Evolutionary conservation across 2,113 vertebrate genomes (phyloP).

Genomic region (Albula goreensis): DNA sequence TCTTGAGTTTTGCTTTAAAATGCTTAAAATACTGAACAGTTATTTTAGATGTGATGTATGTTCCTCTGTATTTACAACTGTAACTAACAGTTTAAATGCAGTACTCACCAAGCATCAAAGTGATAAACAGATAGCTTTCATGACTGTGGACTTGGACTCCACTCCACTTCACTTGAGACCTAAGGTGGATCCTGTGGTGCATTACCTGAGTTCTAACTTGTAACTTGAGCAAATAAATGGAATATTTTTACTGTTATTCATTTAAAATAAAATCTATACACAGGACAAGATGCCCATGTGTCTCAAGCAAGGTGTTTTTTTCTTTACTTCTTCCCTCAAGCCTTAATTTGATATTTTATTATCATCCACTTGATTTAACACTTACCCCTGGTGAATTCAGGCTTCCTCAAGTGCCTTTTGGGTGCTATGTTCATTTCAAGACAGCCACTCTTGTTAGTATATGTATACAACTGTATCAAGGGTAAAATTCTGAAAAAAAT

Average conservation of each 20-base stretch:
- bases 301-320: neutral
- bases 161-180: neutral
- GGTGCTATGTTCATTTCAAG: neutral
- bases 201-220: neutral
- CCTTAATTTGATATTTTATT: neutral
- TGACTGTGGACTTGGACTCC: neutral
- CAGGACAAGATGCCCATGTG: neutral
- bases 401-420: neutral
- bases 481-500: neutral
- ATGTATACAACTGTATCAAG: neutral
- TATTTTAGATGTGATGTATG: neutral
- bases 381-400: neutral
- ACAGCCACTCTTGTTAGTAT: neutral
- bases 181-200: neutral
- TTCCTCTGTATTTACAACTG: neutral
- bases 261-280: neutral
- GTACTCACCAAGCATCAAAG: neutral
- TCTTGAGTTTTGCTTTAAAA: too few species aligned
- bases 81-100: neutral
- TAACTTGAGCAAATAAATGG: neutral
- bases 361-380: neutral
- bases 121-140: neutral
- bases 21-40: too few species aligned
- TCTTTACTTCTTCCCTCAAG: neutral
- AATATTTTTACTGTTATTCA: neutral